Conservation (phyloP, 2,797 vertebrate species). For the Acanthiza pusilla region DNA sequence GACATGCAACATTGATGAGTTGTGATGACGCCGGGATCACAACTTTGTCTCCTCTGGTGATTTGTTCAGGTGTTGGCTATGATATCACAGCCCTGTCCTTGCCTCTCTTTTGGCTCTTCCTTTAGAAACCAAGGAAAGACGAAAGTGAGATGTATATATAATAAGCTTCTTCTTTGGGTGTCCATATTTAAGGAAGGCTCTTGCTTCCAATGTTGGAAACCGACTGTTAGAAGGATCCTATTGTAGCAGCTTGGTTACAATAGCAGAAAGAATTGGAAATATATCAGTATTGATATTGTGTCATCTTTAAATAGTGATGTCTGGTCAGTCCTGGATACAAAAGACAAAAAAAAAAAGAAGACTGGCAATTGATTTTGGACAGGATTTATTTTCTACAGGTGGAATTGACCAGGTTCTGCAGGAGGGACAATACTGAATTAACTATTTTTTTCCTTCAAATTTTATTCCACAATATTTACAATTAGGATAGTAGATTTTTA, state of each 20-base stretch:
- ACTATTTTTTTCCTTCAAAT: background rate
- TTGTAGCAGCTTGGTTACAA: background rate
- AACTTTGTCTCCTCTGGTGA: background rate
- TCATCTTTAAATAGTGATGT: background rate
- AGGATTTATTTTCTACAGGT: background rate
- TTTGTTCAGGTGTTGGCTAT: background rate
- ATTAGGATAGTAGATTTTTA: background rate
- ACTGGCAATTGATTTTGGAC: background rate
- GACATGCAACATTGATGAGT: background rate
- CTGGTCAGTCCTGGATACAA: background rate
- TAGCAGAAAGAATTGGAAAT: background rate
- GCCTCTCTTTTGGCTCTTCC: background rate
- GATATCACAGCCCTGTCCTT: background rate
- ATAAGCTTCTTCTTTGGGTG: background rate
- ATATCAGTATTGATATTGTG: background rate
- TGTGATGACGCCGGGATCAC: background rate
- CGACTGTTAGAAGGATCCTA: background rate
- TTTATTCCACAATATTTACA: background rate
- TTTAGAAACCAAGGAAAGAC: background rate
- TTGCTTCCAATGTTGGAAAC: background rate
- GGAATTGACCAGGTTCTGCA: background rate
- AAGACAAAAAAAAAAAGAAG: background rate
- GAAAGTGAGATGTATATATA: background rate
- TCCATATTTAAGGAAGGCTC: background rate
- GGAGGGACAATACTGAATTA: background rate